A percentile compares a stretch with the other conserved stretches of the same genome.
phyloP scores from a whole-genome alignment of 2,888 invertebrate genomes.

The Amaurobius ferox region DNA sequence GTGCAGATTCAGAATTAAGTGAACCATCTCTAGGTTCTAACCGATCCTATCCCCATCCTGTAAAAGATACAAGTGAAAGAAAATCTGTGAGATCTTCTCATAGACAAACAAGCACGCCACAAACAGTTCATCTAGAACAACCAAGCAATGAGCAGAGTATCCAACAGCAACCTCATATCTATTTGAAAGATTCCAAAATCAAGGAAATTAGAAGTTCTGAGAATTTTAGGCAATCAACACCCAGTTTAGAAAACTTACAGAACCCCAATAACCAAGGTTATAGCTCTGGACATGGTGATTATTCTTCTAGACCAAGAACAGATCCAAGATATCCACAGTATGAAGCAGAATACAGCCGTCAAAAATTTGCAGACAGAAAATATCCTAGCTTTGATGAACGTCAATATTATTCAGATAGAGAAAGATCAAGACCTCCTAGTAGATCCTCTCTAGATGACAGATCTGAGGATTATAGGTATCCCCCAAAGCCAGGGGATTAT shows the following conservation, averaged over 20 bases:
- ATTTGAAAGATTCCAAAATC: conserved; percentile 51
- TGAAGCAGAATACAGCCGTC: not conserved
- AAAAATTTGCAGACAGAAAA: conserved; percentile 51
- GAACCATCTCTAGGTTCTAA: not conserved
- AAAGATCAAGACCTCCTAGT: conserved; percentile 73
- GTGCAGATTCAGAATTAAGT: not conserved
- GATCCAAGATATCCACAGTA: conserved; percentile 28
- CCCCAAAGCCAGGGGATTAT: not conserved
- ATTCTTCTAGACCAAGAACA: not conserved
- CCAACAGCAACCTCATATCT: not conserved
- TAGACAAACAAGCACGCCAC: not conserved
- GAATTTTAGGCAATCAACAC: not conserved
- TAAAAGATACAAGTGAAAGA: not conserved
- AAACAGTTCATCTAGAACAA: not conserved
- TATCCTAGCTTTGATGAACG: conserved; percentile 61
- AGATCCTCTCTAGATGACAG: conserved; percentile 58
- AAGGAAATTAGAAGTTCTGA: conserved; percentile 22
- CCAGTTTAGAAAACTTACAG: conserved; percentile 16
- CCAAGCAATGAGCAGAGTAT: not conserved
- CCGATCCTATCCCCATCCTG: not conserved
- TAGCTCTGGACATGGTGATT: not conserved
- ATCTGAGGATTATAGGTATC: conserved; percentile 53
- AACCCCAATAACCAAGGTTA: not conserved
- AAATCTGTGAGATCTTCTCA: not conserved
- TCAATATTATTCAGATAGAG: conserved; percentile 71